A percentile compares a stretch with the other conserved stretches of the same genome.
Evolutionary conservation across 2,113 vertebrate species (phyloP).

Genomic region (Caloenas nicobarica): DNA sequence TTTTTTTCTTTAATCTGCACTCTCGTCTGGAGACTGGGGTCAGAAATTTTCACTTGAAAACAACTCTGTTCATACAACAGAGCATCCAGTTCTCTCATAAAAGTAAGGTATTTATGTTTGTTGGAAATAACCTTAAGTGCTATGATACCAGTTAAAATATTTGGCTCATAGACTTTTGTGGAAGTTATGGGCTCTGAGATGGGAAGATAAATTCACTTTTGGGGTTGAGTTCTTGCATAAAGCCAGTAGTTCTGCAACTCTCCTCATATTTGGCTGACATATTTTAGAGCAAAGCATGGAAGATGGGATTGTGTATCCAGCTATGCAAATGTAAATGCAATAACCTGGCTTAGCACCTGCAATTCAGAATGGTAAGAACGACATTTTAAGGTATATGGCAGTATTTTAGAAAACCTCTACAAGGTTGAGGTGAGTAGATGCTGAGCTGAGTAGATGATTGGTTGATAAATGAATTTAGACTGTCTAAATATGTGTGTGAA

Average conservation of each 20-base stretch:
- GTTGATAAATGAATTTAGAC: not conserved
- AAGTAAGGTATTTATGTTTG: not conserved
- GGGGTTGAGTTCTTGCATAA: not conserved
- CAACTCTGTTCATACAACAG: not conserved
- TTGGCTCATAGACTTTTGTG: not conserved
- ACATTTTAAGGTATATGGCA: not conserved
- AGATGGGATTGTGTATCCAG: not conserved
- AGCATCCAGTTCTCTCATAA: not conserved
- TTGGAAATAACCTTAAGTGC: not conserved
- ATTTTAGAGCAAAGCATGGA: not conserved
- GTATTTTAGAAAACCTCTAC: not conserved
- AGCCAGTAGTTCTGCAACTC: not conserved
- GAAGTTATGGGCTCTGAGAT: not conserved
- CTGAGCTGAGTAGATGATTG: not conserved
- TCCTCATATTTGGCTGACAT: not conserved
- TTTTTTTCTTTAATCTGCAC: conserved; percentile 2
- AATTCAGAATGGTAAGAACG: not conserved
- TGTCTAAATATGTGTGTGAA: not conserved
- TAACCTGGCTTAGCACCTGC: not conserved
- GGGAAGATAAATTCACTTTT: not conserved
- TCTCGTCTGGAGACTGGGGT: not conserved
- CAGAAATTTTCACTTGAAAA: conserved; percentile 13
- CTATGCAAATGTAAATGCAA: not conserved
- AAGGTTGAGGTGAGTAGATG: not conserved
- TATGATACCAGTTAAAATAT: not conserved